Conservation (phyloP, 35 echinoderm and acorn worm genomes). For the Anneissia japonica region DNA sequence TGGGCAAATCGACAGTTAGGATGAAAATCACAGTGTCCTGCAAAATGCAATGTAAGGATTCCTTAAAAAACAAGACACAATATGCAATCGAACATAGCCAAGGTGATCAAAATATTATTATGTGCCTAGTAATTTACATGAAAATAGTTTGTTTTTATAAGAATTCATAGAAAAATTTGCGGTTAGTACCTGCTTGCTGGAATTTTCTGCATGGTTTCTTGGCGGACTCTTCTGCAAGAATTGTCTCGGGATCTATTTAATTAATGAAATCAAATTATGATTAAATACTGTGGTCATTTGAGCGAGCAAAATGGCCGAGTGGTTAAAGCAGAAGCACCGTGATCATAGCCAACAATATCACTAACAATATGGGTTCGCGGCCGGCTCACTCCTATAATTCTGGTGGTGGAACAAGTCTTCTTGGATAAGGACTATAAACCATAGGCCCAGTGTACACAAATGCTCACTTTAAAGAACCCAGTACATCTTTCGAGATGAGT, state of each 20-base stretch:
- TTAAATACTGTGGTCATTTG: not conserved
- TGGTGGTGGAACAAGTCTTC: not conserved
- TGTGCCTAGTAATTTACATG: not conserved
- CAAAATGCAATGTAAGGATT: no score
- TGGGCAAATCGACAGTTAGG: conserved; percentile 48
- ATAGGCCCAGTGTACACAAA: no score
- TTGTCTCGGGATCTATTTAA: conserved; percentile 48
- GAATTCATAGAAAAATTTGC: not conserved
- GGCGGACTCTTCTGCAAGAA: conserved; percentile 38
- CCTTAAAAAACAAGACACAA: no score
- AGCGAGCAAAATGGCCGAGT: not conserved
- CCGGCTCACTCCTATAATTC: not conserved
- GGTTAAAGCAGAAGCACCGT: not conserved
- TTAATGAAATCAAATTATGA: not conserved
- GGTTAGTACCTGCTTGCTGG: conserved; percentile 24
- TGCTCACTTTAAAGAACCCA: no score
- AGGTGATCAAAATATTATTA: not conserved
- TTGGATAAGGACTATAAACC: not conserved
- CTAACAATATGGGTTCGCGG: not conserved
- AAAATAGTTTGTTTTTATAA: no score
- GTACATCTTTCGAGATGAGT: no score
- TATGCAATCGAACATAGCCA: no score
- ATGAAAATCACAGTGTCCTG: conserved; percentile 52
- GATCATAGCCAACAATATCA: not conserved
- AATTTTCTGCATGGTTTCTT: conserved; percentile 51